These are phyloP conservation scores for Aphodius granarius DNA, from an alignment of 2,888 invertebrate genomes.

Conservation along the genomic window DNA sequence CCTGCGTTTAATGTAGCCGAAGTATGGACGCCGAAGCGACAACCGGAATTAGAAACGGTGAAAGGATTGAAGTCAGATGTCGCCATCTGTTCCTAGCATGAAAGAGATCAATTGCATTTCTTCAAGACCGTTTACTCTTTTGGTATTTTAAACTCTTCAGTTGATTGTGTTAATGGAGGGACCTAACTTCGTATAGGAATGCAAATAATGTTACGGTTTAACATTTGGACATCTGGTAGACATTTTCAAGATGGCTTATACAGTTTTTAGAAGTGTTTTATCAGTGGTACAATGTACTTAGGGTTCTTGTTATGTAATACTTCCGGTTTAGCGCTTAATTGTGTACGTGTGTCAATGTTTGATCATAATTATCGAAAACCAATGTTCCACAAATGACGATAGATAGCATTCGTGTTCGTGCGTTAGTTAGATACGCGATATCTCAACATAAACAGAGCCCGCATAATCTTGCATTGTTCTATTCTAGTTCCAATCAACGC, in stretches of 20 bases:
- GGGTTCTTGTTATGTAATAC: too few relatives aligned
- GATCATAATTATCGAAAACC: too few relatives aligned
- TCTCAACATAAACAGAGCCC: background rate
- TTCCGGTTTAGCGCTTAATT: too few relatives aligned
- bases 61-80: background rate
- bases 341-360: too few relatives aligned
- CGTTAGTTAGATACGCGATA: background rate
- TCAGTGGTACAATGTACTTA: too few relatives aligned
- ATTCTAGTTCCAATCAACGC: background rate
- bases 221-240: background rate
- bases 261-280: too few relatives aligned
- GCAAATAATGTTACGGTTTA: background rate
- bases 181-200: background rate
- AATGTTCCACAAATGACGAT: too few relatives aligned
- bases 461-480: background rate
- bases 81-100: background rate
- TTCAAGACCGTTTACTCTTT: background rate
- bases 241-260: too few relatives aligned
- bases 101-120: background rate
- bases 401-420: background rate
- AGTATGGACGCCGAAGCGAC: background rate
- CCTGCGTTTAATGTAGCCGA: background rate
- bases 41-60: background rate
- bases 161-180: background rate
- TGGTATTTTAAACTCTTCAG: background rate